A percentile compares a stretch with the other conserved stretches of the same genome.
These are phyloP conservation scores for Melanogrammus aeglefinus DNA, from an alignment of 2,797 vertebrate species.

Conservation along the genomic window DNA sequence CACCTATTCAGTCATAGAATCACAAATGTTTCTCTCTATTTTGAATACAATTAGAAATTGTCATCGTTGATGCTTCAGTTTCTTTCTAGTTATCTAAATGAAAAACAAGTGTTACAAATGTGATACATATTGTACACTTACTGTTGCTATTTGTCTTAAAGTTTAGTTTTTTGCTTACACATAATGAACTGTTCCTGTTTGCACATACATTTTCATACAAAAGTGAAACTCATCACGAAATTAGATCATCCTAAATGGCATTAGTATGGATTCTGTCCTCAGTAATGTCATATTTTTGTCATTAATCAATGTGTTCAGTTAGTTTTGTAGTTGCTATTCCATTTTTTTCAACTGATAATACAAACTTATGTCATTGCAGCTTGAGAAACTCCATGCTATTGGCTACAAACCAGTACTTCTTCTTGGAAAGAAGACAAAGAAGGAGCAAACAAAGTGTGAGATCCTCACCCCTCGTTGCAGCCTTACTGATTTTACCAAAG, in stretches of 20 bases:
- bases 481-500: background rate
- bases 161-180: background rate
- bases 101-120: too few species aligned
- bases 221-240: background rate
- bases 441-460: conserved; percentile 2
- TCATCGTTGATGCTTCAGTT: too few species aligned
- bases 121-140: too few species aligned
- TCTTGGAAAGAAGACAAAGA: background rate
- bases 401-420: background rate
- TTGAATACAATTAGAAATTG: too few species aligned
- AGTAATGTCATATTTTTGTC: background rate
- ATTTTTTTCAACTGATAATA: background rate
- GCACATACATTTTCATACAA: background rate
- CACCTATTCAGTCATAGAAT: too few species aligned
- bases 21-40: too few species aligned
- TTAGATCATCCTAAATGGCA: background rate
- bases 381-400: background rate
- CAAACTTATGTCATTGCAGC: background rate
- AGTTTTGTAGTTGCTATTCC: background rate
- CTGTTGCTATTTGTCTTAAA: too few species aligned
- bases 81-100: too few species aligned
- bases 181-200: background rate
- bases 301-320: background rate
- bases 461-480: background rate
- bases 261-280: background rate